Conservation (phyloP, 2,888 invertebrate genomes). For the Mimumesa dahlbomi region DNA sequence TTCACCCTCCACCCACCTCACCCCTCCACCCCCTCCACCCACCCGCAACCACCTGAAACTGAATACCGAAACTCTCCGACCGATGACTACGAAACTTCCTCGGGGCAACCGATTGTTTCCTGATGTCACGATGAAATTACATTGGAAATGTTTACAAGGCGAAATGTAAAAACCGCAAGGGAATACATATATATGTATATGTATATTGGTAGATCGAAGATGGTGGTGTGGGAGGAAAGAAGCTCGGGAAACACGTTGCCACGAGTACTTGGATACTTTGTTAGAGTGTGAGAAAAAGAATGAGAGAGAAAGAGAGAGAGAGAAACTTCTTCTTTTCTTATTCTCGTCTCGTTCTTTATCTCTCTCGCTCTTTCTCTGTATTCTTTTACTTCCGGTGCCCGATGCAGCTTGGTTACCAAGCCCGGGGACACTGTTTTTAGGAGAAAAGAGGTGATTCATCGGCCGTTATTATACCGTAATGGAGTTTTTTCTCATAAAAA, state of each 20-base stretch:
- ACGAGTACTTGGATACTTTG: constrained; percentile 23
- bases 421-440: constrained; percentile 63
- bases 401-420: constrained; percentile 49
- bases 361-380: too few relatives aligned
- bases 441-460: constrained; percentile 69
- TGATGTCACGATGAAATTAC: too few relatives aligned
- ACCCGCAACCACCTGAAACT: too few relatives aligned
- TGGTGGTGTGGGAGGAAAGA: background rate
- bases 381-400: constrained; percentile 50
- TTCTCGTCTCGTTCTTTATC: constrained; percentile 38
- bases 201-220: background rate
- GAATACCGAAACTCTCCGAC: too few relatives aligned
- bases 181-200: background rate
- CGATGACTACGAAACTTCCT: too few relatives aligned
- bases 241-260: constrained; percentile 16
- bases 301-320: constrained; percentile 16
- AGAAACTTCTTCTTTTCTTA: constrained; percentile 31
- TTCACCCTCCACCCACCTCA: constrained; percentile 1
- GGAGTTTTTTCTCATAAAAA: constrained; percentile 69
- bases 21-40: too few relatives aligned
- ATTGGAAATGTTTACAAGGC: too few relatives aligned
- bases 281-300: constrained; percentile 19
- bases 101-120: too few relatives aligned
- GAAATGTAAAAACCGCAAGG: too few relatives aligned
- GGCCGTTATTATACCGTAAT: constrained; percentile 72